Conservation (phyloP, 2,888 invertebrate genomes). For the Phrixothrix hirtus region DNA sequence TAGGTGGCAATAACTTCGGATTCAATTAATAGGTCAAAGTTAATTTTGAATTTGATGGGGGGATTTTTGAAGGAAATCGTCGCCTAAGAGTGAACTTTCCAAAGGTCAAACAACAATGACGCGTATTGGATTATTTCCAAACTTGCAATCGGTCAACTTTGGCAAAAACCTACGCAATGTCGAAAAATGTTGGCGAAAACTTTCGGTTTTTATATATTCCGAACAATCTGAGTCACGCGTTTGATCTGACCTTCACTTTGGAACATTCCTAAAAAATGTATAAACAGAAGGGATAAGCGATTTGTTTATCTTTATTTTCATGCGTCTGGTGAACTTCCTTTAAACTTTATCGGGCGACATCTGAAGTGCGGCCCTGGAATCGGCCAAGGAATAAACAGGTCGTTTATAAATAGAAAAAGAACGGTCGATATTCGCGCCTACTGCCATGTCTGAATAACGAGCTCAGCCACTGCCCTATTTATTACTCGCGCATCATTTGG, state of each 20-base stretch:
- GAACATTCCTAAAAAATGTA: neutral
- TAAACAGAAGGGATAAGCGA: constrained; percentile 2
- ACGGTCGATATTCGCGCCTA: constrained; percentile 36
- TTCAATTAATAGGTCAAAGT: too few relatives aligned
- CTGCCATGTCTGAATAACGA: constrained; percentile 31
- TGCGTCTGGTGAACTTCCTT: constrained; percentile 51
- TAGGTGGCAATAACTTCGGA: constrained; percentile 1
- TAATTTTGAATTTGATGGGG: too few relatives aligned
- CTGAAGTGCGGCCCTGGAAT: constrained; percentile 50
- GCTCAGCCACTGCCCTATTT: constrained; percentile 35
- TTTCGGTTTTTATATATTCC: neutral
- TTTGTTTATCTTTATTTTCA: constrained; percentile 61
- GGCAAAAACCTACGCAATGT: neutral
- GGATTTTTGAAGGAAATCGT: too few relatives aligned
- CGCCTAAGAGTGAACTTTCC: neutral
- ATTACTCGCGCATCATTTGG: constrained; percentile 23
- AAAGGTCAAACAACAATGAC: neutral
- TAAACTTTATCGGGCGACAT: constrained; percentile 51
- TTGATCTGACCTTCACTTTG: neutral
- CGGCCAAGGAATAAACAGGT: constrained; percentile 54
- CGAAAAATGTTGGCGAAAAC: too few relatives aligned
- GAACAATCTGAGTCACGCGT: neutral
- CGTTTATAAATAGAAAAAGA: constrained; percentile 39
- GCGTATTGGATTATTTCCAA: neutral
- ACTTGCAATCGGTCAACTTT: neutral